Percentiles rank a stretch among this genome's conserved stretches.
phyloP scores from a whole-genome alignment of 1,140 invertebrate species.

The Leguminivora glycinivorella region DNA sequence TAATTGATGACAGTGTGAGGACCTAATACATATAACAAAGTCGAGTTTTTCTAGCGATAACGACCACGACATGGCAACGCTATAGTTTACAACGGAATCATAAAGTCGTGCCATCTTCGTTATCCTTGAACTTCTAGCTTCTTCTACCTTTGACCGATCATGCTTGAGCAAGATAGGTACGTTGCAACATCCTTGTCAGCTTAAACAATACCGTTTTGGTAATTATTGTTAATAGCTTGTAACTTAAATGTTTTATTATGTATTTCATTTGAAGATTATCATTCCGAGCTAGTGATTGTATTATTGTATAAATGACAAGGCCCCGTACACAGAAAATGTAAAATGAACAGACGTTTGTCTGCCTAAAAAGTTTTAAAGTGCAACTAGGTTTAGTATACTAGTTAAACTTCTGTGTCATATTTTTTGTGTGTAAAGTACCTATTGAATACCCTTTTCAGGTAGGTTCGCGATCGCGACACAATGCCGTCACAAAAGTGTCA shows the following conservation, averaged over 20 bases:
- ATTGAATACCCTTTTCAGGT: conserved; percentile 14
- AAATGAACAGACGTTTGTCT: background rate
- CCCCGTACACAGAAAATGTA: background rate
- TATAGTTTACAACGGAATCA: too few species aligned
- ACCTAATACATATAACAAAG: too few species aligned
- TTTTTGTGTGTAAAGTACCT: background rate
- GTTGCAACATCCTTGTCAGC: conserved; percentile 12
- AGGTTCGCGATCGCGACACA: background rate
- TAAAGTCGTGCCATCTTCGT: background rate
- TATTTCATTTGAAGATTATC: conserved; percentile 5
- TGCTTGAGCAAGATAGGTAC: background rate
- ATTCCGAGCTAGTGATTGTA: background rate
- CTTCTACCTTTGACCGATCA: conserved; percentile 17
- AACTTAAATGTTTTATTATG: conserved; percentile 13
- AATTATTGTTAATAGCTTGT: conserved; percentile 23
- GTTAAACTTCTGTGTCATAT: background rate
- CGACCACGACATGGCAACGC: too few species aligned
- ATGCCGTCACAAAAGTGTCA: background rate
- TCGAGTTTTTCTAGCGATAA: too few species aligned
- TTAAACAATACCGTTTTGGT: conserved; percentile 23
- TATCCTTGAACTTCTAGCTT: conserved; percentile 14
- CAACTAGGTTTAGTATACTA: background rate
- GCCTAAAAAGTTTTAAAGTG: background rate
- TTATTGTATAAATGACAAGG: conserved; percentile 25
- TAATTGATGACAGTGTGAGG: too few species aligned